Evolutionary conservation across 37 sponge, comb jelly and placozoan species (phyloP).

Genomic region (Mnemiopsis leidyi): DNA sequence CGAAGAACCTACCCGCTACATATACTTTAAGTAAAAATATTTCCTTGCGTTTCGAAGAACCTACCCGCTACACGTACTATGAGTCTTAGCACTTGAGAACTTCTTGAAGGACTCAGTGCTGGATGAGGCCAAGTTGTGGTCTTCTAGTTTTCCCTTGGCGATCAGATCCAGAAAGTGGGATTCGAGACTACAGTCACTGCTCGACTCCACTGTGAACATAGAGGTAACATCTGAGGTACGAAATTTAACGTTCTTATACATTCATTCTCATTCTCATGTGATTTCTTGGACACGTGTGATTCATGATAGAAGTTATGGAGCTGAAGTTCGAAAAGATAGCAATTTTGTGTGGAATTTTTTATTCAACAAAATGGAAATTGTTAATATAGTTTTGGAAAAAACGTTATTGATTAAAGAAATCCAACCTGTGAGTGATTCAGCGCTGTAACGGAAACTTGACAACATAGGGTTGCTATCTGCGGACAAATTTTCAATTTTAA

Average conservation of each 20-base stretch:
- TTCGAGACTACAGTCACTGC: background rate
- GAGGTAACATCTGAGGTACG: background rate
- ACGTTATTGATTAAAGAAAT: background rate
- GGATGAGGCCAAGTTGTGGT: too few relatives aligned
- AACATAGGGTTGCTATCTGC: background rate
- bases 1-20: slow-evolving; percentile 54
- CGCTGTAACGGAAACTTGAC: slow-evolving; percentile 33
- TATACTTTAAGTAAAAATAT: background rate
- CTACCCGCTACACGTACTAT: slow-evolving; percentile 52
- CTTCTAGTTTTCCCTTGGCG: background rate
- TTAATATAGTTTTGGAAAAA: background rate
- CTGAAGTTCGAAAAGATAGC: too few relatives aligned
- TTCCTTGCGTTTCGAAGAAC: slow-evolving; percentile 33
- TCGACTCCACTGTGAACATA: slow-evolving; percentile 47
- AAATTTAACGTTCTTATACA: background rate
- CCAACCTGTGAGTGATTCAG: slow-evolving; percentile 28
- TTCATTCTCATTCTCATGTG: too few relatives aligned
- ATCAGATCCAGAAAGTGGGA: background rate
- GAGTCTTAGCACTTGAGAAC: background rate
- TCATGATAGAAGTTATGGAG: too few relatives aligned
- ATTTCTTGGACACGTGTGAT: too few relatives aligned
- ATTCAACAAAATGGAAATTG: too few relatives aligned
- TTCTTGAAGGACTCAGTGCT: background rate
- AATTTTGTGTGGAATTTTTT: too few relatives aligned
- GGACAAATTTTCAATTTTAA: background rate